Evolutionary conservation across 2,888 invertebrate species (phyloP), one percentile per base, ranked within the genome.

Genomic region (Agriopis leucophaearia): DNA sequence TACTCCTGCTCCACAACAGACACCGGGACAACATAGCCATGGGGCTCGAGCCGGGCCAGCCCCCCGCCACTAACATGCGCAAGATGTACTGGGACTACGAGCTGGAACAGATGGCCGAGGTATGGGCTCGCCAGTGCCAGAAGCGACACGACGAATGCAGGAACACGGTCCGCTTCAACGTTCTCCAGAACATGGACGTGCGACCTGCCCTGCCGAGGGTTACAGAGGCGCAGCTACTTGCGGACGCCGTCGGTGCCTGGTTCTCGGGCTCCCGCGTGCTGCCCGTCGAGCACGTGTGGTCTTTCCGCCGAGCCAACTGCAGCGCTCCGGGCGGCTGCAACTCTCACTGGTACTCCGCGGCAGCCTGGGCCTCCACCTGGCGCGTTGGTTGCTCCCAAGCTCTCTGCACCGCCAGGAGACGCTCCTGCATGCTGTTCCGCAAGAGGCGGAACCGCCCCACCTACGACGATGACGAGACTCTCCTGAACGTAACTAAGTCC

Each of bases 21-120:
- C 88, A 94, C 59, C 84, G 94, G 60, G 92, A 94, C 71, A 90
- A 90, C 68, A 88, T 94, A 50, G 94, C 94, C 0, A 86, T 90
- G 88, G 94, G 94, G 0, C 77, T 91, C 38, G 91, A 94, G 70
- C 86, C 92, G 0, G 92, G 91, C 0, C 94, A 94, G 74, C 94
- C 94, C 1, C 86, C 91, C 1, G 94, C 94, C 1, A 81, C 90
- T 3, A 94, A 94, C 72, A 94, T 94, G 94, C 88, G 92, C 8
- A 93, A 94, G 76, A 86, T 94, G 88, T 94, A 93, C 71, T 94
- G 94, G 94, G 94, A 94, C 66, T 87, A 88, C 66, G 94, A 94
- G 72, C 82, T 94, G 0, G 94, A 94, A 68, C 78, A 84, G 35
- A 89, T 87, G 86, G 94, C 94, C 0, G 92, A 94, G 45, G 78